Evolutionary conservation across 2,888 invertebrate genomes (phyloP), one percentile per base, ranked within the genome.

Genomic region (Lepidochitona cinerea): DNA sequence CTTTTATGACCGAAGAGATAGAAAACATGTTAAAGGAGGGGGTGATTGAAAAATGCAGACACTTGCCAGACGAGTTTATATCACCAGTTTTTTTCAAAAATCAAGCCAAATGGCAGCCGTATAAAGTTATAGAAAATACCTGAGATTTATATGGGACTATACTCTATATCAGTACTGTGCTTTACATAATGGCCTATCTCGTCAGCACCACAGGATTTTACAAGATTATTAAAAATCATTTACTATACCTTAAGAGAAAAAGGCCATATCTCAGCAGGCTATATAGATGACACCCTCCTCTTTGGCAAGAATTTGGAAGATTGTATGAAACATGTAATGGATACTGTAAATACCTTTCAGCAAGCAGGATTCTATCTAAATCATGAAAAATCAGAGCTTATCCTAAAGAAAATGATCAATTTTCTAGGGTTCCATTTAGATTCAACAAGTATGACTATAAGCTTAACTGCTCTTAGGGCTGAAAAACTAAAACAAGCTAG

Each of bases 91-190:
- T n/a, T 67, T 72, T 23, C 66, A 75, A 3, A 67, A 71, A 53
- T 74, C 75, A 71, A 78, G 76, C 67, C 76, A 78, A 74, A 79
- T 80, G 80, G 80, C 77, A 41, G 77, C 77, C 18, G 59, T 80
- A 14, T 49, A 74, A n/a, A 18, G 14, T 23, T 36, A 69, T 52
- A 32, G 73, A 41, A 75, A 72, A 67, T 74, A 37, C 68, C 64
- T 76, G 23, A 70, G 69, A 32, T 79, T 79, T 69, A 26, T 18
- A 14, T 77, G 73, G 75, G 37, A 73, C 33, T 69, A 64, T 3
- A 7, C 68, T 35, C 23, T 71, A 9, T 76, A 41, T 53, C 54
- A 74, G 53, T 78, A 67, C 33, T 72, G 69, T 4, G 68, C 32
- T 37, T 37, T 79, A 6, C 74, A 75, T 6, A 75, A 76, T 64